Conservation (phyloP, 2,888 invertebrate genomes). For the Drosophila bunnanda region DNA sequence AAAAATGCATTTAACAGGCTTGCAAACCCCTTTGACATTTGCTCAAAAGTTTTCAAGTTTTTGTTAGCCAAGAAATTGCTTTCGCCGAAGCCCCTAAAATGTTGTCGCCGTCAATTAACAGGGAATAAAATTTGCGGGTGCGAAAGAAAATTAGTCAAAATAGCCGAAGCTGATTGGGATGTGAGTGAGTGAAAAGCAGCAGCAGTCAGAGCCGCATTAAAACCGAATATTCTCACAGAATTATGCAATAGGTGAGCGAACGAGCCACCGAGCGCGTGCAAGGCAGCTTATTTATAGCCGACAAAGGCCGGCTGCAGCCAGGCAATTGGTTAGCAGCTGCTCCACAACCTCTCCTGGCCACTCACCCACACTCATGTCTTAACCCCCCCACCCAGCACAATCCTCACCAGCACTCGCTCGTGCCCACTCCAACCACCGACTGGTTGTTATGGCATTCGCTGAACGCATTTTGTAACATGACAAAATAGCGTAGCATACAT, state of each 20-base stretch:
- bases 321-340: conserved; percentile 72
- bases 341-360: conserved; percentile 7
- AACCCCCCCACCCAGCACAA: not conserved
- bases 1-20: conserved; percentile 67
- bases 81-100: conserved; percentile 24
- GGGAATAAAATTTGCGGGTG: conserved; percentile 35
- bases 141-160: conserved; percentile 14
- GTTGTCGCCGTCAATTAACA: conserved; percentile 38
- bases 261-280: conserved; percentile 5
- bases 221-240: not conserved
- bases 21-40: conserved; percentile 62
- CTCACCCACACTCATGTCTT: too few relatives aligned
- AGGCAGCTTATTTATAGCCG: conserved; percentile 23
- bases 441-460: conserved; percentile 77
- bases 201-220: conserved; percentile 3
- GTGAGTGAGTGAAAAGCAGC: not conserved
- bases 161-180: conserved; percentile 6
- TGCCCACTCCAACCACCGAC: conserved; percentile 4
- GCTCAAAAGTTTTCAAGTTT: conserved; percentile 46
- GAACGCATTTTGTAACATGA: conserved; percentile 60
- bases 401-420: not conserved
- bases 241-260: conserved; percentile 19
- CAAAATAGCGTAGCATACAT: conserved; percentile 74
- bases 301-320: conserved; percentile 38
- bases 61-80: conserved; percentile 57